Evolutionary conservation across 2,113 vertebrate species (phyloP), one percentile per base, ranked within the genome.

Genomic region (Apteryx owenii): DNA sequence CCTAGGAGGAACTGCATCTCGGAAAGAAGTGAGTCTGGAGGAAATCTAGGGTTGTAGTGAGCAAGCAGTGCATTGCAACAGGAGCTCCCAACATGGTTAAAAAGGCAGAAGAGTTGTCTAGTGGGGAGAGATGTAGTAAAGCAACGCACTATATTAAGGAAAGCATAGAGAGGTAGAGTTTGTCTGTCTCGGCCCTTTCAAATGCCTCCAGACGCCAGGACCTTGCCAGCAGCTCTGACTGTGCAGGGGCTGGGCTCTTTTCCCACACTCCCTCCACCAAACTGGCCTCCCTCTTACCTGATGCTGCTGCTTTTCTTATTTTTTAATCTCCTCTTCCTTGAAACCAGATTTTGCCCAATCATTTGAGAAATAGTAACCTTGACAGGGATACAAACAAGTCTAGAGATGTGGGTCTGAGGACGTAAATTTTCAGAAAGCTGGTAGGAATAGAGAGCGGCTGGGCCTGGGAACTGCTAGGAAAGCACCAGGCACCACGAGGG

Each of bases 391-490:
- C 25, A 62, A 51, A 23, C 22, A 90, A 8, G 29, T 60, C 38
- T 29, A 46, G 16, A 50, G 61, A 70, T 0, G 5, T 44, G 2
- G 23, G 22, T 22, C 58, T 61, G 64, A 70, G 81, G 71, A 42
- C 23, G 65, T 23, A 33, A 9, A 16, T 54, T 83, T 42, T 90
- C 61, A 90, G 88, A 38, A 42, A 85, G 66, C 17, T 72, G 40
- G 6, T 13, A 29, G 42, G 29, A 85, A 44, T 29, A 71, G 72
- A 40, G 36, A 53, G 33, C 64, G 80, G 36, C 46, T 33, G 28
- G 64, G n/a, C 64, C 18, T 82, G 50, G 46, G 26, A 36, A 2
- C 19, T 0, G 0, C 36, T 36, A 5, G 85, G 46, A 50, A 82
- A 66, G 13, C 7, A 1, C 4, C 1, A 4, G 38, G 4, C 28